Evolutionary conservation across 1,140 invertebrate genomes (phyloP).

Genomic region (Asbolus verrucosus): DNA sequence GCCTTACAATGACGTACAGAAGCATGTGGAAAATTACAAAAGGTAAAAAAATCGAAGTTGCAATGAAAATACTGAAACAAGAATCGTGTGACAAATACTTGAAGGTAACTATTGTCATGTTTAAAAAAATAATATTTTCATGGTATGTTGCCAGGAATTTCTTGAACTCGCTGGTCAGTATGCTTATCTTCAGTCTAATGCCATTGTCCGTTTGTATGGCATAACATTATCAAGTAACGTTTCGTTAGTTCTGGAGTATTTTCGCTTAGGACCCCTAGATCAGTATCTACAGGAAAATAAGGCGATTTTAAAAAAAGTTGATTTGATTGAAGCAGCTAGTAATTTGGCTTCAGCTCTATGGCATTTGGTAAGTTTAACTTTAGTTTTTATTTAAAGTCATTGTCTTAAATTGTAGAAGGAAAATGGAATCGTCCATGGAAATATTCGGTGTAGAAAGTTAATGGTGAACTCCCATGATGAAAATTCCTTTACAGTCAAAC

Average conservation of each 20-base stretch:
- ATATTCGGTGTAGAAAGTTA: constrained; percentile 85
- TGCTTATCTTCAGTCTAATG: constrained; percentile 78
- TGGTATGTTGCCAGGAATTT: constrained; percentile 73
- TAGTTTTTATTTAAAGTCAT: constrained; percentile 45
- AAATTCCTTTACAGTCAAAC: constrained; percentile 79
- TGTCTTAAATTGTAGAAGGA: constrained; percentile 72
- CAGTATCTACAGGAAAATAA: constrained; percentile 73
- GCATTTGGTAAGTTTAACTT: constrained; percentile 73
- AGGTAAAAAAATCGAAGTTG: constrained; percentile 79
- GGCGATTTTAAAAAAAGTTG: constrained; percentile 72
- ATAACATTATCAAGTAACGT: constrained; percentile 77
- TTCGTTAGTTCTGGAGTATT: constrained; percentile 85
- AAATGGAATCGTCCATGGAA: constrained; percentile 84
- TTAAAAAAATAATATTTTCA: background rate
- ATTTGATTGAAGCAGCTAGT: constrained; percentile 82
- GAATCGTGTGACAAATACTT: constrained; percentile 70
- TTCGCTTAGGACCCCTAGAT: constrained; percentile 82
- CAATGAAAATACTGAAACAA: constrained; percentile 80
- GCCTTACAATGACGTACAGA: constrained; percentile 73
- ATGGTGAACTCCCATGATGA: constrained; percentile 77
- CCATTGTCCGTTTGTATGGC: constrained; percentile 81
- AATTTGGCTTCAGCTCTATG: constrained; percentile 83
- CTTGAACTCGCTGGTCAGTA: constrained; percentile 80
- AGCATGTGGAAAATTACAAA: constrained; percentile 76
- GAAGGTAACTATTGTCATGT: constrained; percentile 65